These are phyloP conservation scores for Xylota segnis DNA, from an alignment of 2,888 invertebrate species.

Conservation along the genomic window DNA sequence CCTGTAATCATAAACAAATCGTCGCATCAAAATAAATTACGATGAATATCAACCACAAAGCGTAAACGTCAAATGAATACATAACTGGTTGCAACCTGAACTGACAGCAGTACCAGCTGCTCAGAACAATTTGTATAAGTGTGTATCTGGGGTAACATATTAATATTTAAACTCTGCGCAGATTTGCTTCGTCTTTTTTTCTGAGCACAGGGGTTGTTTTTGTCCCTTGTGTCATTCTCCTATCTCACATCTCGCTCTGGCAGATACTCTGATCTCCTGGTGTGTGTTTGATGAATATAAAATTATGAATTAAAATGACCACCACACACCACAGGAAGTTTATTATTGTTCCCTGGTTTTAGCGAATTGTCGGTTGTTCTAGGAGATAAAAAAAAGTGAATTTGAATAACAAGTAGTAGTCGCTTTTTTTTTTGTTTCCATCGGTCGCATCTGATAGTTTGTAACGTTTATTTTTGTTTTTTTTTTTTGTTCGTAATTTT, in stretches of 20 bases:
- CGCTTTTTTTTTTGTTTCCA: not conserved
- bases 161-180: conserved; percentile 44
- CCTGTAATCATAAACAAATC: conserved; percentile 15
- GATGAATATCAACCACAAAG: conserved; percentile 39
- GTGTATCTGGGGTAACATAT: not conserved
- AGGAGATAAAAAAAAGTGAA: conserved; percentile 30
- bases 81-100: conserved; percentile 34
- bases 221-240: not conserved
- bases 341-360: conserved; percentile 29
- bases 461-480: conserved; percentile 5
- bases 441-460: conserved; percentile 1
- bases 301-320: conserved; percentile 66
- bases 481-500: not conserved
- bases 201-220: conserved; percentile 44
- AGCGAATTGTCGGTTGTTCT: not conserved
- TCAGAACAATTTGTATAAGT: not conserved
- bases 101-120: conserved; percentile 44
- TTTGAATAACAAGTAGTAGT: not conserved
- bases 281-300: conserved; percentile 23
- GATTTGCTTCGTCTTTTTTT: conserved; percentile 16
- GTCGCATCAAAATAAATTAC: conserved; percentile 53
- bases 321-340: conserved; percentile 36
- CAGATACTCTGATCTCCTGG: conserved; percentile 4
- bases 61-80: conserved; percentile 29
- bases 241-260: not conserved